phyloP scores from a whole-genome alignment of 2,113 vertebrate species.

The Neomonachus schauinslandi region DNA sequence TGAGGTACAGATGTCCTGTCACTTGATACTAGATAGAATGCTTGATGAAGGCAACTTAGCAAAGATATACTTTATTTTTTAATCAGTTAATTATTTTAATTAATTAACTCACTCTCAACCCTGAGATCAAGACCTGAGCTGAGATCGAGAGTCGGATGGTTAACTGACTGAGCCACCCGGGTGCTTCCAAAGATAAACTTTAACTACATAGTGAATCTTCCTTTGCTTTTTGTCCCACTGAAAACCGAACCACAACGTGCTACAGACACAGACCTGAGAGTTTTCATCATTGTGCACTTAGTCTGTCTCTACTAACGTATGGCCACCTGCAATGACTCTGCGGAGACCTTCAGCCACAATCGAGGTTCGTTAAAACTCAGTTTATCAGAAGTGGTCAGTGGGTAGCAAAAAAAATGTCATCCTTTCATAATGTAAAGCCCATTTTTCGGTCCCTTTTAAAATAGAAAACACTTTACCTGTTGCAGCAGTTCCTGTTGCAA shows the following conservation, averaged over 20 bases:
- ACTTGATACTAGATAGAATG: not conserved
- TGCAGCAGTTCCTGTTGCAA: not conserved
- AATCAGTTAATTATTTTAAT: not conserved
- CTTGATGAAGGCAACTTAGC: not conserved
- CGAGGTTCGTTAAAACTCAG: not conserved
- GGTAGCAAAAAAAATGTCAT: not conserved
- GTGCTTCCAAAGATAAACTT: not conserved
- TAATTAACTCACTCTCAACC: no score
- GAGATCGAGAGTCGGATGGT: not conserved
- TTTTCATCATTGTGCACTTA: not conserved
- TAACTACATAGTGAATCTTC: not conserved
- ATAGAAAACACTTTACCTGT: not conserved
- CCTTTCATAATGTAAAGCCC: not conserved
- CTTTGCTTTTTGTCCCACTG: not conserved
- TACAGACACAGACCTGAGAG: not conserved
- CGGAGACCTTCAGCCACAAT: not conserved
- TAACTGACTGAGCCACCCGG: not conserved
- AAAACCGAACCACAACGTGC: not conserved
- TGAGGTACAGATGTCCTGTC: not conserved
- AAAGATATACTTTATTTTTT: not conserved
- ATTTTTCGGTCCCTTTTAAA: not conserved
- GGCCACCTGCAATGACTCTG: not conserved
- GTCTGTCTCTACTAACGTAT: accelerated
- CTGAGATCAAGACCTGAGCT: not conserved
- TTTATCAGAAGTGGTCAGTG: not conserved